Base-by-base conservation (phyloP, 2,113 vertebrate genomes). In the Bubo bubo region DNA sequence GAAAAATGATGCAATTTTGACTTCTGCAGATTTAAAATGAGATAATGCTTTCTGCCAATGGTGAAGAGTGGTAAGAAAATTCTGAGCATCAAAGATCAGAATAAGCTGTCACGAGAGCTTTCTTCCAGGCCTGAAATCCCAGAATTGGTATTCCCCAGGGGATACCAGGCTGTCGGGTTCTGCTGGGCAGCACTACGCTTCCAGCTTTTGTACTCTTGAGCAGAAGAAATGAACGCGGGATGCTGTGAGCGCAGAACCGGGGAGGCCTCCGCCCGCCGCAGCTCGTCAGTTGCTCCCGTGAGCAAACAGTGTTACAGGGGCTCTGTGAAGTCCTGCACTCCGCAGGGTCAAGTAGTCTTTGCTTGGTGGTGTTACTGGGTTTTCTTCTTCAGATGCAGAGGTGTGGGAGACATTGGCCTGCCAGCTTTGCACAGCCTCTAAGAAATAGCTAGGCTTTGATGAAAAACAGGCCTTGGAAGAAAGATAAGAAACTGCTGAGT, bases 291-390 rank as follows among this genome's bases (percentile, higher is more conserved):
- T n/a, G 23, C 41, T 52, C 62, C 23, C 28, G 34, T 77, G 76
- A 68, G 79, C 83, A 52, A 67, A 19, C 3, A 14, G 34, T 34
- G 16, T 43, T 30, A 37, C 20, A 6, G 39, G 52, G 34, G 62
- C 47, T n/a, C 62, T 6, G 22, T 1, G 28, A 52, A 32, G 72
- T 52, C 80, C 41, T 60, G 22, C 3, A 28, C 35, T 14, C 37
- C 6, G 16, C 37, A 14, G n/a, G 34, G 22, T 47, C 39, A 20
- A 0, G 1, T 10, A 4, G 4, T 4, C 4, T 32, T 22, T 71
- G 56, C 35, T 37, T 9, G 6, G 6, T 53, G 34, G 4, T 12
- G 13, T 39, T 70, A 6, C 28, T 20, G 3, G 17, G 53, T 45
- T 26, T 79, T 6, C 23, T 75, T 52, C 27, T 35, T 30, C 28